These are phyloP conservation scores for Squalus acanthias DNA, from an alignment of 2,797 vertebrate genomes.

Conservation along the genomic window DNA sequence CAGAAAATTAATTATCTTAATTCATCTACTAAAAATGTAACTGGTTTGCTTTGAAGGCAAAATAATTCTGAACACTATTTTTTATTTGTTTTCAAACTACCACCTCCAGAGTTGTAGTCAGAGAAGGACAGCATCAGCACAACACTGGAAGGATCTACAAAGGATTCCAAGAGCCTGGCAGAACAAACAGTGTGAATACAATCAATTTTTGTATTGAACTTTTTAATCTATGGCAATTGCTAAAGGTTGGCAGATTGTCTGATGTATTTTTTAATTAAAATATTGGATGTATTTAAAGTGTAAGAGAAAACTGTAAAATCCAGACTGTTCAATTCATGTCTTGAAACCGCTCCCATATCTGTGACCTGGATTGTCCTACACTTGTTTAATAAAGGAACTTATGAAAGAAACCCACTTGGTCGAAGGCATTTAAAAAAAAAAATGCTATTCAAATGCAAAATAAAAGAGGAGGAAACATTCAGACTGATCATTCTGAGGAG, in stretches of 20 bases:
- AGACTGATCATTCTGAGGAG: neutral
- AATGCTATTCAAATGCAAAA: neutral
- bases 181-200: neutral
- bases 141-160: neutral
- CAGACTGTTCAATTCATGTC: neutral
- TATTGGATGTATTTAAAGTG: neutral
- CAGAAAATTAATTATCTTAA: neutral
- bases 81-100: neutral
- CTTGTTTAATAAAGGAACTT: constrained; percentile 10
- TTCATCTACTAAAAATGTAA: neutral
- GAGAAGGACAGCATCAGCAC: neutral
- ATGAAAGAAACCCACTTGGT: neutral
- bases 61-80: neutral
- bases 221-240: neutral
- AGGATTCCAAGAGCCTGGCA: neutral
- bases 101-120: neutral
- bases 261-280: neutral
- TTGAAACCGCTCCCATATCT: neutral
- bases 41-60: neutral
- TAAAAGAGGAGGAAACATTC: neutral
- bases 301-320: neutral
- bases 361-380: neutral
- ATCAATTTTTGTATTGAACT: neutral
- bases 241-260: neutral
- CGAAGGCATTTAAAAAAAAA: too few species aligned